Evolutionary conservation across 2,888 invertebrate genomes (phyloP).

Genomic region (Theretra japonica): DNA sequence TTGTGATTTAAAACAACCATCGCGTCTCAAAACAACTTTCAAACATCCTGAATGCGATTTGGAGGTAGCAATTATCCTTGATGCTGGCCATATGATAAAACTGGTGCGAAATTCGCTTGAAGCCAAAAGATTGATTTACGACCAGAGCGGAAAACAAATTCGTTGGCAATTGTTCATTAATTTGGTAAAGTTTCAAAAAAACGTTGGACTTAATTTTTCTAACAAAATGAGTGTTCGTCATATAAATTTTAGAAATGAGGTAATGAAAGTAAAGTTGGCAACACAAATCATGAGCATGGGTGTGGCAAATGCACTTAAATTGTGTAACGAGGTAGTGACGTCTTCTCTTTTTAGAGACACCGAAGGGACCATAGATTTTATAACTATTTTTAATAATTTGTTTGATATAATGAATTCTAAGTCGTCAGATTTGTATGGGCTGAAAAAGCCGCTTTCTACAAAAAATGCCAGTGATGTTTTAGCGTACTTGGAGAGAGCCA

Average conservation of each 20-base stretch:
- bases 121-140: conserved; percentile 33
- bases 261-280: conserved; percentile 41
- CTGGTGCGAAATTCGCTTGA: conserved; percentile 38
- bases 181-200: conserved; percentile 36
- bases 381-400: conserved; percentile 33
- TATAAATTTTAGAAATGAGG: conserved; percentile 36
- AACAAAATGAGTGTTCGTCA: conserved; percentile 35
- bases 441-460: not conserved
- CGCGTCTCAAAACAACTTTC: conserved; percentile 38
- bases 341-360: conserved; percentile 28
- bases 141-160: conserved; percentile 29
- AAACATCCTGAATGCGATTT: conserved; percentile 35
- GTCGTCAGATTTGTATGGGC: not conserved
- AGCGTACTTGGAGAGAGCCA: not conserved
- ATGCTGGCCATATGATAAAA: conserved; percentile 37
- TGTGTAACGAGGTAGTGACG: conserved; percentile 31
- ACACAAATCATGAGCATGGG: conserved; percentile 39
- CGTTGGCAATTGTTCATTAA: conserved; percentile 30
- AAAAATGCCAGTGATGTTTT: not conserved
- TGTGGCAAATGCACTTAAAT: conserved; percentile 37
- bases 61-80: conserved; percentile 28
- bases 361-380: conserved; percentile 33
- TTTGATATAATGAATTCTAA: conserved; percentile 30
- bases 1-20: conserved; percentile 29
- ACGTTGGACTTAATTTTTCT: conserved; percentile 34